These are phyloP conservation scores for Stratiolaelaps scimitus DNA, from an alignment of 1,140 invertebrate species.

Conservation along the genomic window DNA sequence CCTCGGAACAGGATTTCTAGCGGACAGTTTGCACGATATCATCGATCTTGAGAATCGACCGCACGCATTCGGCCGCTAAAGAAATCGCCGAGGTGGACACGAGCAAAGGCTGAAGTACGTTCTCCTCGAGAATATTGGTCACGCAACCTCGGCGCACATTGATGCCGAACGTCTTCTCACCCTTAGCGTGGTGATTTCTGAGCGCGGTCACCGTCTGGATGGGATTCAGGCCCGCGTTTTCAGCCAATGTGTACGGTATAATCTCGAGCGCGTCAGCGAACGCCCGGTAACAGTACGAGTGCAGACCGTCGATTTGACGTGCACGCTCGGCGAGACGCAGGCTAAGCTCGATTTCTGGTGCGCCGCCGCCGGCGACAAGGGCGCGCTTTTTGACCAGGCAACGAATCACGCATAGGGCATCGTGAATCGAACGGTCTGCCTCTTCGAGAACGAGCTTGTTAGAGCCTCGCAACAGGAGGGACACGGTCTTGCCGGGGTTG, in stretches of 20 bases:
- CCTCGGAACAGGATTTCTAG: slow-evolving; percentile 14
- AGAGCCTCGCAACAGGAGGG: slow-evolving; percentile 85
- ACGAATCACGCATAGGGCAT: slow-evolving; percentile 93
- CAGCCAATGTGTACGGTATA: slow-evolving; percentile 93
- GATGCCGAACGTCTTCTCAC: slow-evolving; percentile 71
- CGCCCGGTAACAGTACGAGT: slow-evolving; percentile 80
- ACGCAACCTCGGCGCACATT: slow-evolving; percentile 91
- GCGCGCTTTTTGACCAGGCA: slow-evolving; percentile 87
- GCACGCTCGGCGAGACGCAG: slow-evolving; percentile 67
- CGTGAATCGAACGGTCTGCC: slow-evolving; percentile 85
- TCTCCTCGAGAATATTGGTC: slow-evolving; percentile 90
- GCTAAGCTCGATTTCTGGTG: slow-evolving; percentile 88
- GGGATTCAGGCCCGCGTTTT: slow-evolving; percentile 97
- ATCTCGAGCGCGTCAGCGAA: slow-evolving; percentile 94
- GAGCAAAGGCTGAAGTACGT: slow-evolving; percentile 91
- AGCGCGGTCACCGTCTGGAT: slow-evolving; percentile 94
- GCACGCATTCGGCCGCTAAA: slow-evolving; percentile 88
- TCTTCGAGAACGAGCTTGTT: slow-evolving; percentile 91
- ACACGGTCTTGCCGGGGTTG: slow-evolving; percentile 76
- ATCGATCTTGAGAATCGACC: slow-evolving; percentile 97
- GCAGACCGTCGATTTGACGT: slow-evolving; percentile 70
- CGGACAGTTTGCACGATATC: slow-evolving; percentile 59
- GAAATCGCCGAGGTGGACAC: slow-evolving; percentile 86
- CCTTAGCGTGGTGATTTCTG: slow-evolving; percentile 77
- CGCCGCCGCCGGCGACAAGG: slow-evolving; percentile 86